Percentiles rank a stretch among this genome's conserved stretches.
Conservation (phyloP, 35 echinoderm and acorn worm species). For the Heliocidaris tuberculata region DNA sequence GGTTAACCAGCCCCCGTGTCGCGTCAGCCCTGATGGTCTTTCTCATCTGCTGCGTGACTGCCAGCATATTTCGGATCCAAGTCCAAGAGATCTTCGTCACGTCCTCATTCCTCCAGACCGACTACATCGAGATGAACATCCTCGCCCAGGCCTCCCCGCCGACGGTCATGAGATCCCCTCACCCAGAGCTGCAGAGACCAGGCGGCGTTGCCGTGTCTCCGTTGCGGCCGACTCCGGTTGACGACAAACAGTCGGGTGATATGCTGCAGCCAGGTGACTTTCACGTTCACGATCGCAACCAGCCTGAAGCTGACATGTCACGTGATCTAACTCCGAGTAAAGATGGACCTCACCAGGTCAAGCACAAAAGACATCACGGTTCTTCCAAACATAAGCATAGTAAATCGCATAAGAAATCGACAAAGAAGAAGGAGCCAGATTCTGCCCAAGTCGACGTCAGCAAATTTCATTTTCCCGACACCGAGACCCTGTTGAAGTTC, state of each 20-base stretch:
- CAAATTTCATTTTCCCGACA: not conserved
- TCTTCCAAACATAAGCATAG: not conserved
- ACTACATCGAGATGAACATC: not conserved
- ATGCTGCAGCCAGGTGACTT: not conserved
- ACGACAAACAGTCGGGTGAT: not conserved
- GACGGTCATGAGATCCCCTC: too few relatives aligned
- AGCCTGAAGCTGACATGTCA: not conserved
- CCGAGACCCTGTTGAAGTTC: conserved; percentile 14
- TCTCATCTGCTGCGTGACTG: not conserved
- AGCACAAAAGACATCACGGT: not conserved
- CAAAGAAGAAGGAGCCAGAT: not conserved
- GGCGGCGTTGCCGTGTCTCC: too few relatives aligned
- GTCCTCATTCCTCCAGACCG: not conserved
- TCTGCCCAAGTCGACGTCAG: not conserved
- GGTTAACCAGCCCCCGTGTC: not conserved
- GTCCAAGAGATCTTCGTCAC: not conserved
- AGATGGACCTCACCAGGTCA: not conserved
- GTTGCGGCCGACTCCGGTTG: too few relatives aligned
- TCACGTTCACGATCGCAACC: not conserved
- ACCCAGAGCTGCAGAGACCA: too few relatives aligned
- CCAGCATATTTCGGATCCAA: not conserved
- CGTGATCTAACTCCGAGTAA: not conserved
- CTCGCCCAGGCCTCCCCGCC: not conserved
- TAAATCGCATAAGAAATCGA: not conserved
- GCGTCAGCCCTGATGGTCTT: not conserved